Evolutionary conservation across 2,888 invertebrate species (phyloP), one percentile per base, ranked within the genome.

Genomic region (Laothoe populi): DNA sequence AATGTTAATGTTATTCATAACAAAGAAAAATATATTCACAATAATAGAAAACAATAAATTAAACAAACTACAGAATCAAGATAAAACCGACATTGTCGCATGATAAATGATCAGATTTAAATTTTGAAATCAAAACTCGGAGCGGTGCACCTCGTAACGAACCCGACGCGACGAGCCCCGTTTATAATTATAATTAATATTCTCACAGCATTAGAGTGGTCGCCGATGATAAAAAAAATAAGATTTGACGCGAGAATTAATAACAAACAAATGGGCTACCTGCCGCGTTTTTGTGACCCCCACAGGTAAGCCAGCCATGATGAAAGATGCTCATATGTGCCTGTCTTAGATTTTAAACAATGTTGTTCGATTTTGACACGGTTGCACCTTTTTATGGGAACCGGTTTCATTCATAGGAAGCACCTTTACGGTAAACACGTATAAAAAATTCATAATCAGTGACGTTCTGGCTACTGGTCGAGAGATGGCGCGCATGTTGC

Each of bases 241-340:
- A 85, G 85, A 87, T 87, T 86, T 90, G 89, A 90, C 84, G 89
- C 91, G 90, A 90, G 92, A 92, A 91, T 92, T 92, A 92, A 92
- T 92, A 92, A 92, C 91, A 92, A 92, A 92, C 92, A 92, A 92
- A 92, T 92, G 92, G 87, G 92, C 92, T 92, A 92, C 92, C 92
- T 92, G 92, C 86, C 82, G 86, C 78, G 88, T 90, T 92, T 92
- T 92, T 92, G 90, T 92, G 83, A 74, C 84, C 83, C 85, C 84
- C 85, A 88, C 92, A 92, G 92, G 92, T 91, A 92, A 84, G 75
- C 77, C 75, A 75, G 83, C 79, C 83, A 84, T 86, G 88, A 90
- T 90, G 90, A 89, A 88, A 90, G 87, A 86, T 86, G 81, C 88
- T 89, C 87, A 84, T 84, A 86, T 83, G 85, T 82, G 87, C 84